phyloP scores from a whole-genome alignment of 2,113 vertebrate genomes.

The Onychostoma macrolepis region DNA sequence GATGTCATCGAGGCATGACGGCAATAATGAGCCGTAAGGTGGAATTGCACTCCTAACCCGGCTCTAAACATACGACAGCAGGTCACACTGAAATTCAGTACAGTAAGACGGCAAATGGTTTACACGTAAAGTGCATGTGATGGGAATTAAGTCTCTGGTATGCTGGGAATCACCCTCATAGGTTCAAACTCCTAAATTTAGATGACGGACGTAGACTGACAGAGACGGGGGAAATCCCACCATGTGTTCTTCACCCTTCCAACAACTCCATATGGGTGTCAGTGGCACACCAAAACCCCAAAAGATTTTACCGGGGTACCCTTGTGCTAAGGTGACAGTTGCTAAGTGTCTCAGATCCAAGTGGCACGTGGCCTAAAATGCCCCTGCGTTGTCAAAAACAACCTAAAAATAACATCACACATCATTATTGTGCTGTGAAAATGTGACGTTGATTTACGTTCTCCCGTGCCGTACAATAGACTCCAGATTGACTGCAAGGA shows the following conservation, averaged over 20 bases:
- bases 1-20: conserved; percentile 57
- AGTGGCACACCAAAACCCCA: background rate
- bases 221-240: conserved; percentile 42
- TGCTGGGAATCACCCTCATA: conserved; percentile 64
- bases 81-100: conserved; percentile 31
- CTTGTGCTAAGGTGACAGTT: background rate
- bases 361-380: background rate
- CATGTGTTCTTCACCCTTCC: conserved; percentile 4
- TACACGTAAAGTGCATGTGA: background rate
- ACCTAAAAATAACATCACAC: background rate
- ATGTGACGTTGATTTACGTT: background rate
- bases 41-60: conserved; percentile 54
- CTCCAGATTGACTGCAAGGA: background rate
- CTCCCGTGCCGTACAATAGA: background rate
- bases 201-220: conserved; percentile 31
- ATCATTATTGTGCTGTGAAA: background rate
- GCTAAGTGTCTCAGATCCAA: background rate
- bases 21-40: conserved; percentile 51
- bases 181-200: conserved; percentile 59
- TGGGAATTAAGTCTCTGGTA: background rate
- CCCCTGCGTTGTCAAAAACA: background rate
- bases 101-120: background rate
- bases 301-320: background rate
- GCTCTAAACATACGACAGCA: conserved; percentile 42
- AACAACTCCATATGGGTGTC: conserved; percentile 2